Conservation (phyloP, 2,113 vertebrate genomes). For the Eublepharis macularius region DNA sequence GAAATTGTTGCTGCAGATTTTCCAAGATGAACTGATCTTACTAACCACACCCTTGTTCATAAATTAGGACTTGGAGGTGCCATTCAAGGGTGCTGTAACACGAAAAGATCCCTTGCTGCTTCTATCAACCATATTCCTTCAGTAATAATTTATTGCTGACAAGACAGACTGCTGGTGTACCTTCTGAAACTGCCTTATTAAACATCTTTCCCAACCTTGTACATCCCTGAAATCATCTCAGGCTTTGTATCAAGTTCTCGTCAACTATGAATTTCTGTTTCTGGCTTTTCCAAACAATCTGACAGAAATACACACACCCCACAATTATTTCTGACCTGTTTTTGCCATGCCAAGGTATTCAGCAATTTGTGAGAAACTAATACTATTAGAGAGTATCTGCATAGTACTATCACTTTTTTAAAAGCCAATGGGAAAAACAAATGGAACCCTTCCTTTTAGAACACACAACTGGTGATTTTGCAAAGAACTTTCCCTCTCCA, state of each 20-base stretch:
- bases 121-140: not conserved
- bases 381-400: not conserved
- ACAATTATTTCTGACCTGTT: not conserved
- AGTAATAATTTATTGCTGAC: slow-evolving; percentile 28
- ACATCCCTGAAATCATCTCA: not conserved
- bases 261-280: not conserved
- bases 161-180: not conserved
- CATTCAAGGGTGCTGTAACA: not conserved
- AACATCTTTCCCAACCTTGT: not conserved
- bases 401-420: not conserved
- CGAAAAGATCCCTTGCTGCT: not conserved
- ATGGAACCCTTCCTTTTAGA: not conserved
- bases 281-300: not conserved
- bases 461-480: not conserved
- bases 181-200: not conserved
- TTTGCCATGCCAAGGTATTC: not conserved
- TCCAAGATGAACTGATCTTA: slow-evolving; percentile 1
- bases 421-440: not conserved
- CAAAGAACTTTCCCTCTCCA: not conserved
- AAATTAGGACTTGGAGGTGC: slow-evolving; percentile 25
- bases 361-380: not conserved
- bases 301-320: not conserved
- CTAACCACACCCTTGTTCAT: slow-evolving; percentile 41
- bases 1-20: slow-evolving; percentile 39
- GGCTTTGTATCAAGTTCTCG: not conserved